Conservation (phyloP, 2,113 vertebrate genomes). For the Protobothrops mucrosquamatus region DNA sequence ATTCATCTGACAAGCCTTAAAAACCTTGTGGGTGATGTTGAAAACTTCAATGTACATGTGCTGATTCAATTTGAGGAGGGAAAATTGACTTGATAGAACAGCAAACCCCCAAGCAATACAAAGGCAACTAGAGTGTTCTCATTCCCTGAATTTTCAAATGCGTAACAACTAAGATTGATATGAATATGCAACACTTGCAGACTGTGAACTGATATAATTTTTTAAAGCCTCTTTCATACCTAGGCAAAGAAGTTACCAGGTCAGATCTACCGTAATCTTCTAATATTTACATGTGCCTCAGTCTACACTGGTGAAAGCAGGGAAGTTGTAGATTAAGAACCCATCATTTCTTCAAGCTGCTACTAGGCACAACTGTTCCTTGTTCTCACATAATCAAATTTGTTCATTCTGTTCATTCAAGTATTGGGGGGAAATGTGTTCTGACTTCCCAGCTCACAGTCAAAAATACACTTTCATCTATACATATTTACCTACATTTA, state of each 20-base stretch:
- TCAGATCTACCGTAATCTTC: conserved; percentile 15
- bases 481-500: background rate
- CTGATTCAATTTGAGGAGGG: conserved; percentile 59
- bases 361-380: background rate
- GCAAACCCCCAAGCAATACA: conserved; percentile 67
- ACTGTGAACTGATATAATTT: conserved; percentile 35
- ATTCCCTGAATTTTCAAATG: conserved; percentile 66
- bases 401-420: background rate
- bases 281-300: background rate
- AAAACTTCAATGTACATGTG: conserved; percentile 69
- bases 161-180: conserved; percentile 58
- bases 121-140: conserved; percentile 63
- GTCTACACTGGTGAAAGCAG: conserved; percentile 8
- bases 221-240: conserved; percentile 19
- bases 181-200: conserved; percentile 68
- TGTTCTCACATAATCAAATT: background rate
- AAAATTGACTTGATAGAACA: conserved; percentile 53
- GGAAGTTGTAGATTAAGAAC: conserved; percentile 27
- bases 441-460: background rate
- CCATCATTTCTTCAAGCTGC: conserved; percentile 16
- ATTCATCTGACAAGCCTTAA: conserved; percentile 71
- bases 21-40: conserved; percentile 74
- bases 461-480: no score
- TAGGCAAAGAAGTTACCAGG: conserved; percentile 25
- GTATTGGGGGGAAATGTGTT: background rate